Percentiles rank a stretch among this genome's conserved stretches.
Conservation (phyloP, 2,113 vertebrate species). For the Phasianus colchicus region DNA sequence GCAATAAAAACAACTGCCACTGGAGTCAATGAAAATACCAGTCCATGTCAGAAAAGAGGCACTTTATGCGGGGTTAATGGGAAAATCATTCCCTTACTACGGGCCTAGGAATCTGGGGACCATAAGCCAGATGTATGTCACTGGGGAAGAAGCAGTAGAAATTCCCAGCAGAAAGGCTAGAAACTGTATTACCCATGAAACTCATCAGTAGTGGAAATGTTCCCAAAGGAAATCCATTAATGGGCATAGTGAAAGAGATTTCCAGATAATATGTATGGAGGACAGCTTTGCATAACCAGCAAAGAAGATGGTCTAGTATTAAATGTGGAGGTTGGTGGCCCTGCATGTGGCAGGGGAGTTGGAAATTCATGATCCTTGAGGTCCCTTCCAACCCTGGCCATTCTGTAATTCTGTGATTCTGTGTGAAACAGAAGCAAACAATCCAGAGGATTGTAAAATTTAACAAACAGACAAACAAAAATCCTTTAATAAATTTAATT, state of each 20-base stretch:
- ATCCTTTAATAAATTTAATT: neutral
- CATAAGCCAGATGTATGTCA: neutral
- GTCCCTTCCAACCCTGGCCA: too few relatives aligned
- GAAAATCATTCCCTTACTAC: neutral
- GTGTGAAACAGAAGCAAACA: neutral
- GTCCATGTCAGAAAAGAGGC: neutral
- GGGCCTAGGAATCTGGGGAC: neutral
- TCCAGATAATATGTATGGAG: neutral
- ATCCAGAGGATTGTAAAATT: neutral
- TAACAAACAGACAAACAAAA: neutral
- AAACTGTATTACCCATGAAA: neutral
- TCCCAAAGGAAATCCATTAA: neutral
- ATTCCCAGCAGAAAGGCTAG: neutral
- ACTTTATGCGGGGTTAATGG: neutral
- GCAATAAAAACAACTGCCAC: neutral
- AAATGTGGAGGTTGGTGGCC: too few relatives aligned
- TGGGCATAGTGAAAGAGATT: neutral
- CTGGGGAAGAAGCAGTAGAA: neutral
- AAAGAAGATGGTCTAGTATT: neutral
- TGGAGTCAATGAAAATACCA: neutral
- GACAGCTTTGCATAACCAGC: neutral
- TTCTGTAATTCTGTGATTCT: too few relatives aligned
- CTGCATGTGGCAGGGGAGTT: too few relatives aligned
- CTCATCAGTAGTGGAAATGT: neutral
- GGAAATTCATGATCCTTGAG: too few relatives aligned